Base-by-base conservation (phyloP, 2,888 invertebrate species). In the Heteromurus nitidus region DNA sequence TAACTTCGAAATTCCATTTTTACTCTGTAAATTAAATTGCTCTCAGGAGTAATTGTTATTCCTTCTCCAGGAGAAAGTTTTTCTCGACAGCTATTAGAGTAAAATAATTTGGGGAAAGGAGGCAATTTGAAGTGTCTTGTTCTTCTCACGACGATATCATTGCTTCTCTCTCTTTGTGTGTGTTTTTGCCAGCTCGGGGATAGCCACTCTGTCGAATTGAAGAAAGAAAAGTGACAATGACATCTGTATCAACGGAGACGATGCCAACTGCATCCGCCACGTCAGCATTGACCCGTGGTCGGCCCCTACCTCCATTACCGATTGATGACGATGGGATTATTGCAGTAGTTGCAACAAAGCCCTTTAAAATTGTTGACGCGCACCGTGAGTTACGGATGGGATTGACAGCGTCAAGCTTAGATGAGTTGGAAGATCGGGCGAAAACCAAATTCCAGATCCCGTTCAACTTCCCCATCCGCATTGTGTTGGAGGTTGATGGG, bases 401-500 rank as follows among this genome's bases (percentile, higher is more conserved):
- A 85, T 92, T 95, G 87, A 95, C 95, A 82, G 95, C 96, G 69
- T 91, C 92, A 58, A 94, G 95, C 20, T 90, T 96, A 64, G 93
- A 94, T 88, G 95, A 95, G 88, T 55, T 87, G 42, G 82, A 84
- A 44, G 85, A 84, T 30, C 74, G 85, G 20, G 86, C 80, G 24
- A 76, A 83, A 60, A 42, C 73, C n/a, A 86, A 85, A 70, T 83
- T 87, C 69, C 82, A 83, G 28, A 84, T 87, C 24, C 81, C 80
- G 9, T 28, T 69, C 11, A 80, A 77, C 18, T 60, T 70, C 1
- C 72, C 68, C 18, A 82, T 87, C 42, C 80, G 94, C 72, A 94
- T 97, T 80, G 96, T 96, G 47, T 90, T 97, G 86, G 97, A 97
- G 89, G 93, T 93, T 65, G 97, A 97, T 90, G 97, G 97, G 36